Evolutionary conservation across 2,888 invertebrate species (phyloP).

Genomic region (Trilocha varians): DNA sequence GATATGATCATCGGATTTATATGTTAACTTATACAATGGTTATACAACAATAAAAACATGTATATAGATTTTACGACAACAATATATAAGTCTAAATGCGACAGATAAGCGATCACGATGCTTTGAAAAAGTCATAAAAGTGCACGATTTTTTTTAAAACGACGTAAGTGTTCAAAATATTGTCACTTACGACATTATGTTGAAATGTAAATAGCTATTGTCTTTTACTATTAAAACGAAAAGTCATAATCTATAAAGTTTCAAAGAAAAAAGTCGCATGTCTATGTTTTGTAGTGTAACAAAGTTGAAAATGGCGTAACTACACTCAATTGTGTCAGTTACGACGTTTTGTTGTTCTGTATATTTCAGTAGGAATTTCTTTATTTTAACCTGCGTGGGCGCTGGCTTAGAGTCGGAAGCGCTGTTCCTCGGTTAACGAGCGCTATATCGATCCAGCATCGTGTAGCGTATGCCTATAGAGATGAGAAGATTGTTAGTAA

Average conservation of each 20-base stretch:
- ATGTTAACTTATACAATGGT: background rate
- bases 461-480: background rate
- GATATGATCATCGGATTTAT: background rate
- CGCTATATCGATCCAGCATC: slow-evolving; percentile 21
- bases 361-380: slow-evolving; percentile 26
- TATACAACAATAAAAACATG: background rate
- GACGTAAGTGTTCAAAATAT: no score
- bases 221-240: no score
- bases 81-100: background rate
- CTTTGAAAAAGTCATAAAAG: background rate
- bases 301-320: no score
- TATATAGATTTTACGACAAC: background rate
- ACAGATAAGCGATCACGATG: background rate
- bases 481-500: no score
- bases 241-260: no score
- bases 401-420: slow-evolving; percentile 33
- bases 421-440: slow-evolving; percentile 41
- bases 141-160: no score
- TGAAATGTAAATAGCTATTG: no score
- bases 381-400: slow-evolving; percentile 39
- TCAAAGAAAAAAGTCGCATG: no score
- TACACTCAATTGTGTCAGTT: background rate
- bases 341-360: background rate
- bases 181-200: background rate
- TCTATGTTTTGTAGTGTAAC: no score